Conservation (phyloP, 2,888 invertebrate genomes). For the Ashinkailepas kermadecensis region DNA sequence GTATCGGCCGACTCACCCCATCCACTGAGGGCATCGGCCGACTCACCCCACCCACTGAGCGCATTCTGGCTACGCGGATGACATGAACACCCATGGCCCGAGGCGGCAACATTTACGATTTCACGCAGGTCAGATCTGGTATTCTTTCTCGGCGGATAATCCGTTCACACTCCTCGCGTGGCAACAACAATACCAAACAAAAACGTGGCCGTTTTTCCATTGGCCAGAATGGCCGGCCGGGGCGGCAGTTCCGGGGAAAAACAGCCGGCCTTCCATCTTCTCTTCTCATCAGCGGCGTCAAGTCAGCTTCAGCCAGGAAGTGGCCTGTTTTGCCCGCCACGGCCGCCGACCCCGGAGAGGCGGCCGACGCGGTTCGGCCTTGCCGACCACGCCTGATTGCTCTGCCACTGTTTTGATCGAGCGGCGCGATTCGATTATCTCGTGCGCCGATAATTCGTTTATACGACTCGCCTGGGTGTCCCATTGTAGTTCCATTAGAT, state of each 20-base stretch:
- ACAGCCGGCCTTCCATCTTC: neutral
- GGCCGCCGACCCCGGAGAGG: neutral
- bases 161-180: neutral
- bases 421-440: conserved; percentile 11
- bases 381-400: neutral
- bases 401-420: conserved; percentile 20
- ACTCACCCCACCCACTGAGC: no score
- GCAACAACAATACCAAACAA: neutral
- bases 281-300: neutral
- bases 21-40: no score
- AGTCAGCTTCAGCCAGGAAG: neutral
- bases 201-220: neutral
- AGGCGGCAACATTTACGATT: no score
- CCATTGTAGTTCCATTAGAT: conserved; percentile 22
- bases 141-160: neutral
- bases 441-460: conserved; percentile 22
- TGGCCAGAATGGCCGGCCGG: neutral
- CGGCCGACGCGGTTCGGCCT: neutral
- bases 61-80: no score
- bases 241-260: neutral
- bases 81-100: no score
- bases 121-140: no score
- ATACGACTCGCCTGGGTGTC: conserved; percentile 19
- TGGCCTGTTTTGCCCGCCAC: neutral
- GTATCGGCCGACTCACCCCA: no score